phyloP scores from a whole-genome alignment of 2,888 invertebrate species.

The Apantesis nais region DNA sequence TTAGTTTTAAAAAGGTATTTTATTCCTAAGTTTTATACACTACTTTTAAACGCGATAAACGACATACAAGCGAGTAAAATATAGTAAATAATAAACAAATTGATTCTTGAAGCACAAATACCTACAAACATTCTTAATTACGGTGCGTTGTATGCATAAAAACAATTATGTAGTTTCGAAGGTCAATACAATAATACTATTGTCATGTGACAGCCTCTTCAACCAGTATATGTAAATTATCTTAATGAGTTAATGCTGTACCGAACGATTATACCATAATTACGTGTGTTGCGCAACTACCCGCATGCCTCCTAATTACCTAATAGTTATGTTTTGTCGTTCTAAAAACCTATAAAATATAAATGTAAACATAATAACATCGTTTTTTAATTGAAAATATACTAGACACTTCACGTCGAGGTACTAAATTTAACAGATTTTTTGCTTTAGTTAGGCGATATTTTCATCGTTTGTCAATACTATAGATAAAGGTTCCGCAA shows the following conservation, averaged over 20 bases:
- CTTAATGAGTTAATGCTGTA: conserved; percentile 34
- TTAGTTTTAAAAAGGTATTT: too few species aligned
- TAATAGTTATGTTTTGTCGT: background rate
- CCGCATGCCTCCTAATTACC: conserved; percentile 1
- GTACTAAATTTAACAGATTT: background rate
- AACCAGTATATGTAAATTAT: conserved; percentile 9
- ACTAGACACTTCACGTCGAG: background rate
- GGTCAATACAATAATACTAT: conserved; percentile 35
- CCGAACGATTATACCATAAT: conserved; percentile 5
- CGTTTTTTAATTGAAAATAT: background rate
- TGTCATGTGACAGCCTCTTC: conserved; percentile 40
- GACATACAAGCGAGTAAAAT: too few species aligned
- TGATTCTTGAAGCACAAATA: background rate
- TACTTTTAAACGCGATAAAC: too few species aligned
- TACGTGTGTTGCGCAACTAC: background rate
- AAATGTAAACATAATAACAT: background rate
- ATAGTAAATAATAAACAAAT: too few species aligned
- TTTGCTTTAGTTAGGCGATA: background rate
- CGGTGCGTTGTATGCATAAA: conserved; percentile 28
- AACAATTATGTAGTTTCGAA: conserved; percentile 35
- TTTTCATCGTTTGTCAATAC: background rate
- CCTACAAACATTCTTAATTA: conserved; percentile 10
- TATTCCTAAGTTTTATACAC: too few species aligned
- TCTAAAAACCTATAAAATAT: background rate
- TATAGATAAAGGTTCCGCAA: too few species aligned